Evolutionary conservation across 2,888 invertebrate species (phyloP), one percentile per base, ranked within the genome.

Genomic region (Sericinus montela): DNA sequence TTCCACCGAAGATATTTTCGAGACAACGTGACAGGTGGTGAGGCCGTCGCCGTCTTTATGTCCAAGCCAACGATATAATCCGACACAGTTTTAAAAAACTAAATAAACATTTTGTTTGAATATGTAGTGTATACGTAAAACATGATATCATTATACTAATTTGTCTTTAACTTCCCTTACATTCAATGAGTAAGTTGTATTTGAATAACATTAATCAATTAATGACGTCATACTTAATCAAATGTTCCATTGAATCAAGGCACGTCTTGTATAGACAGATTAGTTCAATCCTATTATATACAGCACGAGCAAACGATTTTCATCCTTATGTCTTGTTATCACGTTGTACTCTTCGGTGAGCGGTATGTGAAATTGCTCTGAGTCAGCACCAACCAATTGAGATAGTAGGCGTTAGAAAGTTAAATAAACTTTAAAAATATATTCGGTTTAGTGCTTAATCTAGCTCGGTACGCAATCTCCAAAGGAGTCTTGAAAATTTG

Each of bases 191-290:
- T 3, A 2, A 5, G 3, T 19, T 19, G 19, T 19, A 5, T 5
- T 19, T 2, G 19, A 19, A n/a, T n/a, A n/a, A n/a, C 15, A 14
- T 14, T 6, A 15, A 13, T 8, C 19, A 19, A n/a, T n/a, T 32
- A 19, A 34, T 39, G 32, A 34, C 45, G 32, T 34, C 45, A 46
- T 23, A 32, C 32, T 13, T 11, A 37, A 30, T 19, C 7, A 11
- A 4, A 25, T 35, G 36, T 44, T 44, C 37, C 37, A 14, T n/a
- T 25, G 39, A 14, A 46, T 15, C 29, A 28, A 39, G 30, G 29
- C 14, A 11, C 8, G 19, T 4, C n/a, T 38, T 39, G 23, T 34
- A 14, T 39, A 14, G 23, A 14, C 13, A 15, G 15, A 39, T 39
- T 38, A 38, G 30, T 16, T 45, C 23, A 30, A 38, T 38, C 15